phyloP scores from a whole-genome alignment of 2,888 invertebrate genomes.

The Fissipunctia ypsillon region DNA sequence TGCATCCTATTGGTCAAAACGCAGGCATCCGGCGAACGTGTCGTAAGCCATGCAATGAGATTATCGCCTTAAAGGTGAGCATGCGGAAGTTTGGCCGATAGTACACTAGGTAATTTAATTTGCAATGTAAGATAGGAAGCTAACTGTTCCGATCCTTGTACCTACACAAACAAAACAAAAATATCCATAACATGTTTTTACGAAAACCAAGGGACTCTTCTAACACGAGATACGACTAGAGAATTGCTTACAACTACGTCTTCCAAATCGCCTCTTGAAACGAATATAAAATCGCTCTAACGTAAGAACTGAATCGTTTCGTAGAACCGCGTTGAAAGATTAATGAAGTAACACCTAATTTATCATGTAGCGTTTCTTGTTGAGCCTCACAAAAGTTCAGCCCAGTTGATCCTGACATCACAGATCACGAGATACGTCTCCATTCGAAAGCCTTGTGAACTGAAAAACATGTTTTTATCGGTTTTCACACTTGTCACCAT shows the following conservation, averaged over 20 bases:
- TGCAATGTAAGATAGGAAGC: too few relatives aligned
- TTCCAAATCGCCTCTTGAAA: constrained; percentile 11
- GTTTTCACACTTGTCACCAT: neutral
- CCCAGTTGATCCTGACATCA: constrained; percentile 37
- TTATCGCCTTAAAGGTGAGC: too few relatives aligned
- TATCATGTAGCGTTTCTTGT: constrained; percentile 68
- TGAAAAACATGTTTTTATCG: constrained; percentile 42
- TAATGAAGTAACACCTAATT: constrained; percentile 70
- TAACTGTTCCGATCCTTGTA: too few relatives aligned
- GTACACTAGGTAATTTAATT: too few relatives aligned
- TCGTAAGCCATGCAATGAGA: too few relatives aligned
- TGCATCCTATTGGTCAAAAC: too few relatives aligned
- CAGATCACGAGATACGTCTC: constrained; percentile 42
- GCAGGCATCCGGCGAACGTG: too few relatives aligned
- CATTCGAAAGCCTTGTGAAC: constrained; percentile 10
- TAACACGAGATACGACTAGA: neutral
- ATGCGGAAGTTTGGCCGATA: too few relatives aligned
- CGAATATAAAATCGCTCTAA: constrained; percentile 27
- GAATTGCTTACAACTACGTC: neutral
- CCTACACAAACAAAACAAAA: too few relatives aligned
- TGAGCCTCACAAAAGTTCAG: constrained; percentile 63
- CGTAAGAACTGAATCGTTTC: constrained; percentile 18
- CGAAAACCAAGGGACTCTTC: neutral
- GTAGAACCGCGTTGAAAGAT: constrained; percentile 57
- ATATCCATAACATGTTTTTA: too few relatives aligned